Evolutionary conservation across 2,888 invertebrate species (phyloP), one percentile per base, ranked within the genome.

Genomic region (Lumbricus terrestris): DNA sequence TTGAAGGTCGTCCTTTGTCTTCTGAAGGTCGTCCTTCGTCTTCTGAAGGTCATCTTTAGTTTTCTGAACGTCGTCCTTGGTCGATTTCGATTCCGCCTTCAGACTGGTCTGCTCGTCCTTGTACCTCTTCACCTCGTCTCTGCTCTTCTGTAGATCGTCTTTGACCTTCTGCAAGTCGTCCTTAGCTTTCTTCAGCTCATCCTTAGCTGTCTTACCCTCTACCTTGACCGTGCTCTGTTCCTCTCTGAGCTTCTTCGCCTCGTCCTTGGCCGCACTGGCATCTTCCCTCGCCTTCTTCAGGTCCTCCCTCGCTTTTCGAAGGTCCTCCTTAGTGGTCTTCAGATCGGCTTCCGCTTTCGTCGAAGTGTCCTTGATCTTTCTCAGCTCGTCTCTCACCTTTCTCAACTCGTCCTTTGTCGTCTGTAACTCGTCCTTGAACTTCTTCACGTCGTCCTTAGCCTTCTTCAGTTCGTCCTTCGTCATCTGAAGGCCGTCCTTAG

Each of bases 91-190:
- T 35, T 91, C 90, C 33, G 88, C 88, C 38, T 82, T 90, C 23
- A 89, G n/a, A 34, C 40, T 40, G 34, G 89, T 90, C 89, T 90
- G 85, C 47, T 91, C 91, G 34, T 90, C 88, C 33, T 90, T 91
- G 85, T 35, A 37, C 85, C 35, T 90, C 42, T 90, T 90, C 16
- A 83, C 82, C 37, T 90, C 90, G 38, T 90, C 90, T 29, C 29
- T 38, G 16, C 82, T 82, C 85, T 83, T 90, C 90, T 90, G 90
- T 8, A 83, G 16, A 16, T 38, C 82, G 85, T 90, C 90, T 37
- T 38, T 38, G 33, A 1, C 85, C 90, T 38, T 42, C 34, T 90
- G 82, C 82, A 34, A 23, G 0, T 83, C 89, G 23, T 90, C 85
- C 37, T 40, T 37, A 4, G 34, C 16, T 69, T 69, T 90, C 33